phyloP scores from a whole-genome alignment of 2,797 vertebrate genomes.

The Podargus strigoides region DNA sequence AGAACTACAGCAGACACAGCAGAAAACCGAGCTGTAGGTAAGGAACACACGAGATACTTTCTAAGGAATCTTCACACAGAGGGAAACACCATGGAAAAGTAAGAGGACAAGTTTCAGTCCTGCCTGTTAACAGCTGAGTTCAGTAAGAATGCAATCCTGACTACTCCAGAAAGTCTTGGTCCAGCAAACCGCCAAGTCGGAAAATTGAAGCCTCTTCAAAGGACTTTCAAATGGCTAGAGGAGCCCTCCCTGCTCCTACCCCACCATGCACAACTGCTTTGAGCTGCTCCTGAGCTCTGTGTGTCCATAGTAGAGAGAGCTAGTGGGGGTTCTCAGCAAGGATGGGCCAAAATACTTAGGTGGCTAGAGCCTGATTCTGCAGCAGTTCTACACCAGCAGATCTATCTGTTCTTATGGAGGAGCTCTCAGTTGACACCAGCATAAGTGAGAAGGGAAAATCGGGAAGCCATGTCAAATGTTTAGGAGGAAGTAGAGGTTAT shows the following conservation, averaged over 20 bases:
- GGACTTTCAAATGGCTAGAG: neutral
- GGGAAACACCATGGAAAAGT: neutral
- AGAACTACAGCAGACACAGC: neutral
- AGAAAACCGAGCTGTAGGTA: neutral
- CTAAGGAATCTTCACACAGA: neutral
- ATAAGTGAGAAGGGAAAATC: neutral
- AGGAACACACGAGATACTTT: neutral
- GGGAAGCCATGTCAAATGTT: neutral
- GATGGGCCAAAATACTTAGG: neutral
- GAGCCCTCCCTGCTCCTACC: neutral
- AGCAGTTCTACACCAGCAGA: neutral
- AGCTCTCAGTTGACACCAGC: neutral
- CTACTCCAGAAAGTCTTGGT: neutral
- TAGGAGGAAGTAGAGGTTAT: conserved; percentile 36
- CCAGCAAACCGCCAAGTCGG: neutral
- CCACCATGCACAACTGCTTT: neutral
- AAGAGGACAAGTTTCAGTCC: neutral
- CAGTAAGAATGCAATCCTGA: neutral
- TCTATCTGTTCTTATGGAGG: neutral
- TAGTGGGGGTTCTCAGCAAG: neutral
- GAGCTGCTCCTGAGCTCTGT: neutral
- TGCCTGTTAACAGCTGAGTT: neutral
- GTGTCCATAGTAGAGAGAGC: accelerated
- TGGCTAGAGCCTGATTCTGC: neutral
- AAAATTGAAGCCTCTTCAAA: neutral